These are phyloP conservation scores for Ditula angustiorana DNA, from an alignment of 2,888 invertebrate species.

Conservation along the genomic window DNA sequence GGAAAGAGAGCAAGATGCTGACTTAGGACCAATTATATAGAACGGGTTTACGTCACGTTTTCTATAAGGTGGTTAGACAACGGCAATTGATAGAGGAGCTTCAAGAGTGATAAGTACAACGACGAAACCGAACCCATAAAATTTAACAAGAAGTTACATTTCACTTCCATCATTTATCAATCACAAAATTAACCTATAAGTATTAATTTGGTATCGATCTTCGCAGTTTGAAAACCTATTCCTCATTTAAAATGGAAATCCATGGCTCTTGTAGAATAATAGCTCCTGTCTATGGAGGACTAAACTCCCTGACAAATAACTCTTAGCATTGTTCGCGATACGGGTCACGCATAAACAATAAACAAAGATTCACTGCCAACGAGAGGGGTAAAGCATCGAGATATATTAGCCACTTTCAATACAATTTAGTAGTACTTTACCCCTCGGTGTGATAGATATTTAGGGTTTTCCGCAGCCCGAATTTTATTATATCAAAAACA, in stretches of 20 bases:
- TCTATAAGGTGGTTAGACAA: no score
- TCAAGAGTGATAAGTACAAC: no score
- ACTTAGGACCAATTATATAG: no score
- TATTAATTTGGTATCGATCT: slow-evolving; percentile 5
- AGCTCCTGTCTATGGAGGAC: slow-evolving; percentile 33
- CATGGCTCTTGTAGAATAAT: slow-evolving; percentile 37
- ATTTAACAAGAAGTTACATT: no score
- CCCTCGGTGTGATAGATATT: slow-evolving; percentile 30
- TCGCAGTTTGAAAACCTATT: slow-evolving; percentile 18
- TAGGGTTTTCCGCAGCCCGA: slow-evolving; percentile 27
- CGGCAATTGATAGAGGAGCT: no score
- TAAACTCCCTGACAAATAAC: slow-evolving; percentile 38
- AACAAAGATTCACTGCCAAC: slow-evolving; percentile 31
- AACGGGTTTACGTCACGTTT: no score
- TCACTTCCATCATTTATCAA: not conserved
- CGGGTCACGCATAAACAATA: slow-evolving; percentile 38
- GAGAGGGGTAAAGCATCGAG: slow-evolving; percentile 25
- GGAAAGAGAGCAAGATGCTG: no score
- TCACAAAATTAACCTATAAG: not conserved
- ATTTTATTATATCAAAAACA: slow-evolving; percentile 31
- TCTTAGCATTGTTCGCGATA: slow-evolving; percentile 32
- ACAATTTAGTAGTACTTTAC: slow-evolving; percentile 26
- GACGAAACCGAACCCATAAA: no score
- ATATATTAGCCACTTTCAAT: slow-evolving; percentile 37
- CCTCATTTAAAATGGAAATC: slow-evolving; percentile 38